A percentile compares a stretch with the other conserved stretches of the same genome.
Conservation (phyloP, 92 coral and sea anemone species). For the Isaurus tuberculatus region DNA sequence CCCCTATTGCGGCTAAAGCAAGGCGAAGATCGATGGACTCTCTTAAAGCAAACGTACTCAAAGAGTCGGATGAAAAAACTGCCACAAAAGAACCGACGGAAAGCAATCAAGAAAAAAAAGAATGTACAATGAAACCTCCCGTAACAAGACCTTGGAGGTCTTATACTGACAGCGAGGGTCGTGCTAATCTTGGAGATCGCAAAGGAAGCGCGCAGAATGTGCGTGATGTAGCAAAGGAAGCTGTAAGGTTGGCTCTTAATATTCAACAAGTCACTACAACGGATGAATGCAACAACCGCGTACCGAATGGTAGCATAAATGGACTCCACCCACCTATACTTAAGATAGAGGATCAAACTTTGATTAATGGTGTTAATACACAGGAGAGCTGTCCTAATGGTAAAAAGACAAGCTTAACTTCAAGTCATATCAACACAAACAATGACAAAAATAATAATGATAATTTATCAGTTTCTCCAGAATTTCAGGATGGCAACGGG, state of each 20-base stretch:
- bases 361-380: conserved; percentile 4
- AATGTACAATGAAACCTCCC: neutral
- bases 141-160: conserved; percentile 39
- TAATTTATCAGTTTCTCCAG: neutral
- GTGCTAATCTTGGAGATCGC: conserved; percentile 13
- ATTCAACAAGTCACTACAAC: conserved; percentile 2
- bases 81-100: conserved; percentile 34
- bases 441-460: neutral
- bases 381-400: neutral
- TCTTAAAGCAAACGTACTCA: conserved; percentile 42
- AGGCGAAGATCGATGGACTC: conserved; percentile 85
- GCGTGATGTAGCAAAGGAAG: conserved; percentile 20
- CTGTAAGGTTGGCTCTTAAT: conserved; percentile 20
- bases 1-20: conserved; percentile 58
- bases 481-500: neutral
- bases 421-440: neutral
- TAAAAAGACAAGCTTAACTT: neutral
- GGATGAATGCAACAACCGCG: neutral
- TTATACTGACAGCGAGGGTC: conserved; percentile 28
- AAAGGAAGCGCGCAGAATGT: neutral
- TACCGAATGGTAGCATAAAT: neutral
- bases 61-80: conserved; percentile 47
- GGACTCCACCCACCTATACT: conserved; percentile 27
- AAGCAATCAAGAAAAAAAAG: neutral
- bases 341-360: conserved; percentile 25